Conservation (phyloP, 2,797 vertebrate species). For the Dermochelys coriacea region DNA sequence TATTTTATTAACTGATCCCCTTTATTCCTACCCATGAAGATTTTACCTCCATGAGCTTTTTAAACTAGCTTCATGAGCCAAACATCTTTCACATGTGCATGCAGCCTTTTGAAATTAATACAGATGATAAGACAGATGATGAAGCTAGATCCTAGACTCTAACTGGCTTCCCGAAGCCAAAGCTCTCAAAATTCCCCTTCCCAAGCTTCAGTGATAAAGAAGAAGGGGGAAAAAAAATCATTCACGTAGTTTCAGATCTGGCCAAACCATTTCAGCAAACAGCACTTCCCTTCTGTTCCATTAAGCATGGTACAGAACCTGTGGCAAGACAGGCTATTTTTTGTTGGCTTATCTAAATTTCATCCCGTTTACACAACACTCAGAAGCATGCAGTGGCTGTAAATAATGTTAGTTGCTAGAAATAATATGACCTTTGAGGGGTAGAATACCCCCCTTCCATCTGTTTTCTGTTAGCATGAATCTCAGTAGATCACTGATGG, state of each 20-base stretch:
- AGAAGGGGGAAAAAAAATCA: slow-evolving; percentile 35
- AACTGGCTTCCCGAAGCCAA: slow-evolving; percentile 24
- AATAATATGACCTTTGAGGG: slow-evolving; percentile 61
- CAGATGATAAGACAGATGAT: neutral
- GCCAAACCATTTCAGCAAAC: slow-evolving; percentile 33
- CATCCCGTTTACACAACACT: neutral
- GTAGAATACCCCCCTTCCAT: slow-evolving; percentile 47
- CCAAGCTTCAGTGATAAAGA: neutral
- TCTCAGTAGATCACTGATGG: slow-evolving; percentile 36
- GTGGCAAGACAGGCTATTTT: neutral
- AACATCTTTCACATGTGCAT: slow-evolving; percentile 54
- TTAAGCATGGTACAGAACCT: slow-evolving; percentile 21
- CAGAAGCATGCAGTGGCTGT: slow-evolving; percentile 29
- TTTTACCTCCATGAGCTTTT: slow-evolving; percentile 18
- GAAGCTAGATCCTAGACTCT: neutral
- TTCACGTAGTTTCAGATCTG: slow-evolving; percentile 32
- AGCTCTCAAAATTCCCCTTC: slow-evolving; percentile 26
- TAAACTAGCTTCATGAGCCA: slow-evolving; percentile 7
- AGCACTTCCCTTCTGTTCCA: slow-evolving; percentile 7
- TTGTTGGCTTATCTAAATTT: slow-evolving; percentile 8
- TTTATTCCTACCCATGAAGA: neutral
- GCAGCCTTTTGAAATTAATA: slow-evolving; percentile 4
- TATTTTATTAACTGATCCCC: slow-evolving; percentile 20
- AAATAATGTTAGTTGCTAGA: slow-evolving; percentile 51
- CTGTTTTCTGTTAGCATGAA: slow-evolving; percentile 41